These are phyloP conservation scores for Pectinophora gossypiella DNA, from an alignment of 1,140 invertebrate genomes.

Conservation along the genomic window DNA sequence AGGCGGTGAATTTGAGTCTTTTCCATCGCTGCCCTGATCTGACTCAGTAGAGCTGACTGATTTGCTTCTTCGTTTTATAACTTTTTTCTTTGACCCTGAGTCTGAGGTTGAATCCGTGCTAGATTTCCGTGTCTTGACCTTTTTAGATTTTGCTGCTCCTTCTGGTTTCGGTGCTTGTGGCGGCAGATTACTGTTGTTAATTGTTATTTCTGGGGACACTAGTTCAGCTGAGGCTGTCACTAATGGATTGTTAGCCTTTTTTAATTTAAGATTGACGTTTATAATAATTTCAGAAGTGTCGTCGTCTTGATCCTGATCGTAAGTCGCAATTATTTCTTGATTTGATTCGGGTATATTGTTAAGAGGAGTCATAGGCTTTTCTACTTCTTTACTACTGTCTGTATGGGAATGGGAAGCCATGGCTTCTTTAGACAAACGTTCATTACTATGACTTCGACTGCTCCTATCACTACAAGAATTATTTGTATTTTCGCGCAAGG, in stretches of 20 bases:
- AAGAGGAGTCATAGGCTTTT: constrained; percentile 6
- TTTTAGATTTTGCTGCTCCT: constrained; percentile 63
- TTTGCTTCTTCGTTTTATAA: constrained; percentile 66
- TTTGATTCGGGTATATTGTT: constrained; percentile 23
- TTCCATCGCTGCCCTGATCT: constrained; percentile 53
- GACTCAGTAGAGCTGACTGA: constrained; percentile 76
- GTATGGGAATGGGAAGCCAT: constrained; percentile 19
- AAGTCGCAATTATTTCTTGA: constrained; percentile 27
- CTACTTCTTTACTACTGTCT: constrained; percentile 31
- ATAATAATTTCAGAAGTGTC: constrained; percentile 58
- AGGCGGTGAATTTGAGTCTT: constrained; percentile 26
- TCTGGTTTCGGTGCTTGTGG: constrained; percentile 78
- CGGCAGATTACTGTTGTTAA: constrained; percentile 71
- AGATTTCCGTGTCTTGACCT: constrained; percentile 55
- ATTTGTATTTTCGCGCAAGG: constrained; percentile 39
- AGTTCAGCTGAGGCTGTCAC: constrained; percentile 31
- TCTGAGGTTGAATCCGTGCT: constrained; percentile 60
- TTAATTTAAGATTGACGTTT: constrained; percentile 62
- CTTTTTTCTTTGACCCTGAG: constrained; percentile 63
- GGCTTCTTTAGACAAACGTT: constrained; percentile 42
- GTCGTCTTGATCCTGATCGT: constrained; percentile 38
- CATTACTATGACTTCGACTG: constrained; percentile 53
- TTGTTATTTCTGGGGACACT: constrained; percentile 54
- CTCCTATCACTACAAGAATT: constrained; percentile 45
- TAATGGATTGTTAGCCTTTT: constrained; percentile 45